Base-by-base conservation (phyloP, 1,140 invertebrate genomes). In the Cydia fagiglandana region DNA sequence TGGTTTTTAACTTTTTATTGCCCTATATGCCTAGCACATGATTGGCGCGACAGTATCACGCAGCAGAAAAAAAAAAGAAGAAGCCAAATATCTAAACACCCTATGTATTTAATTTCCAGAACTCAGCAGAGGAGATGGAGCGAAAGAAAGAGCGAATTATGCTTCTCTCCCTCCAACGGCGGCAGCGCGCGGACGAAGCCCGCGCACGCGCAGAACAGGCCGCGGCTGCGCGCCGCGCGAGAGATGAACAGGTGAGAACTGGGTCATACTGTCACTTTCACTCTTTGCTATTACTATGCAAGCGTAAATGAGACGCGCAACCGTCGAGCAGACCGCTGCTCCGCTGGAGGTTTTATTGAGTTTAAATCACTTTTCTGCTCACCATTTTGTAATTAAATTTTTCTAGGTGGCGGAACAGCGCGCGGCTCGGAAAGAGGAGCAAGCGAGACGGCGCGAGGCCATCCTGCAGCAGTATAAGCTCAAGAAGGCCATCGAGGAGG, bases 381-480 rank as follows among this genome's bases (percentile, higher is more conserved):
- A 30, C 30, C 4, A 30, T 30, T n/a, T 5, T 53, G 5, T 2
- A 53, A 53, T 53, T 6, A 0, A n/a, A 56, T 20, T 24, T 24
- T 24, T 17, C 20, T 30, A 61, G 56, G 97, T 98, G 89, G 95
- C 96, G 80, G 98, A 99, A 84, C 96, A 98, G 82, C 95, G 96
- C 81, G 94, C 95, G 56, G 94, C 96, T 70, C 98, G 98, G 87
- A 98, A 98, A 90, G 97, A 98, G 80, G 98, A 99, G 87, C 98
- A 99, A 88, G 96, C 96, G 85, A 94, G 96, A 47, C 94, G 97
- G 81, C 93, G 98, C 77, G 96, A 98, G 78, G 94, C 94, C 77
- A 99, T 99, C 89, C 95, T 99, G 80, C 97, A 99, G 88, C 96
- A 98, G 88, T 98, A 99, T 93, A 97, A 98, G 93, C 94, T 99